These are phyloP conservation scores for Grammomys dolichurus DNA, from an alignment of 2,113 vertebrate genomes.

Conservation along the genomic window DNA sequence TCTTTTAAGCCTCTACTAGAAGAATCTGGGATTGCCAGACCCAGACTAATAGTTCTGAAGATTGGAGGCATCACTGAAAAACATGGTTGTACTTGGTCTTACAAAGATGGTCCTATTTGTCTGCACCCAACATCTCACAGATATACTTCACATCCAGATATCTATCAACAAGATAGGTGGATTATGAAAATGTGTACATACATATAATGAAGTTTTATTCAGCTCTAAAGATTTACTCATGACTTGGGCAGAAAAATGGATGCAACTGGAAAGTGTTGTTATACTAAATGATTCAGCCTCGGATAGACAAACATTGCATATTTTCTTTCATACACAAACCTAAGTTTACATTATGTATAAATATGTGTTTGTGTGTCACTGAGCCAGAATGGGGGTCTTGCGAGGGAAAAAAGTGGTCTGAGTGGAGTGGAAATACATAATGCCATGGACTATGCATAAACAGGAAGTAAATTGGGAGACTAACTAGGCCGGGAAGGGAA, in stretches of 20 bases:
- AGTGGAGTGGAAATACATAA: neutral
- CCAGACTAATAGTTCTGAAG: neutral
- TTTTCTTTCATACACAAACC: neutral
- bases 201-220: neutral
- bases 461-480: neutral
- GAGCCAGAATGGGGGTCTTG: neutral
- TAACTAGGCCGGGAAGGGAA: neutral
- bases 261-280: neutral
- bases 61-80: neutral
- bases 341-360: neutral
- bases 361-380: neutral
- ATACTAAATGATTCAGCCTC: neutral
- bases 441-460: no score
- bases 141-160: neutral
- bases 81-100: neutral
- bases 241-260: neutral
- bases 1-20: neutral
- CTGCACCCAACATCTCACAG: neutral
- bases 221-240: neutral
- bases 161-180: neutral
- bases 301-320: neutral
- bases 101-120: neutral
- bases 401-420: neutral
- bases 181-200: neutral
- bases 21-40: neutral